A percentile compares a stretch with the other conserved stretches of the same genome.
phyloP scores from a whole-genome alignment of 2,113 vertebrate genomes.

The Lates calcarifer region DNA sequence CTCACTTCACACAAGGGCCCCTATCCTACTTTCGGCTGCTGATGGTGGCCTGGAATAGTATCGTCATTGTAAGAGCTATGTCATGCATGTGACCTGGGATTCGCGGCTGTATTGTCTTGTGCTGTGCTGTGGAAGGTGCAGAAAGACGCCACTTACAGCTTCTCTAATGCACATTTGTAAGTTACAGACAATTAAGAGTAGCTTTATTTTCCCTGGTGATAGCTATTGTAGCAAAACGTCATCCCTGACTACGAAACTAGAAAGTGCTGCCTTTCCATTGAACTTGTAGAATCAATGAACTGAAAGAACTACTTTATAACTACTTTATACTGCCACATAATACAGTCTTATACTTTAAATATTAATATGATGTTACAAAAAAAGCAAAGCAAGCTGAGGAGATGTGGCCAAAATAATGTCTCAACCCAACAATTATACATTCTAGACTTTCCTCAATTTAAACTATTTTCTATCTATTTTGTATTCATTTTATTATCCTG shows the following conservation, averaged over 20 bases:
- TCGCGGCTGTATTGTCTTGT: background rate
- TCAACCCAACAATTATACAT: background rate
- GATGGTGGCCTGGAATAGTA: conserved; percentile 39
- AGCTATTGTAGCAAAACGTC: background rate
- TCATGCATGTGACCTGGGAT: conserved; percentile 58
- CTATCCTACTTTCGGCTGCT: conserved; percentile 3
- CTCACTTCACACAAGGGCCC: background rate
- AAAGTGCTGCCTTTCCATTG: background rate
- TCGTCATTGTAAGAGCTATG: conserved; percentile 43
- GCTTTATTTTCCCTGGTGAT: background rate
- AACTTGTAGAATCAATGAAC: background rate
- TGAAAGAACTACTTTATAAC: background rate
- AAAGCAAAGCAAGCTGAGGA: background rate
- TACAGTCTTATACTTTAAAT: background rate
- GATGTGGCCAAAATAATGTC: background rate
- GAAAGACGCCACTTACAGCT: conserved; percentile 5
- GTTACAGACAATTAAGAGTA: background rate
- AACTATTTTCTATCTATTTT: too few species aligned
- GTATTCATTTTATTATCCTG: background rate
- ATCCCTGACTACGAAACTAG: background rate
- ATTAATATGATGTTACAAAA: background rate
- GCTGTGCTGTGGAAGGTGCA: background rate
- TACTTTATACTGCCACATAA: too few species aligned
- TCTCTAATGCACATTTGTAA: background rate
- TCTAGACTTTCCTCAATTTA: background rate